These are phyloP conservation scores for Epirrhoe alternata DNA, from an alignment of 2,888 invertebrate genomes.

Conservation along the genomic window DNA sequence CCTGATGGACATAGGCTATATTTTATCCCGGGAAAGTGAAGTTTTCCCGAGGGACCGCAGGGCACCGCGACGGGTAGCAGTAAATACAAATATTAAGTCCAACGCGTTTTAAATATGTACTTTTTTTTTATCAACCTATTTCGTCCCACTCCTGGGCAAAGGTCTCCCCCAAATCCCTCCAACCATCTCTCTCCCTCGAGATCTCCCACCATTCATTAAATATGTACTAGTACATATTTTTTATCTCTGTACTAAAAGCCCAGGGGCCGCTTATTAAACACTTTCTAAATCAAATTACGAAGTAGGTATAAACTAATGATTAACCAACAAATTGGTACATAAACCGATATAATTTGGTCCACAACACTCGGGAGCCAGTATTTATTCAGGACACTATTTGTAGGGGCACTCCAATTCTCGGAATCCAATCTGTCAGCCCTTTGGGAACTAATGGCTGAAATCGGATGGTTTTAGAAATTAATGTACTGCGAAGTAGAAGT, in stretches of 20 bases:
- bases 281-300: neutral
- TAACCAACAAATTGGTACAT: neutral
- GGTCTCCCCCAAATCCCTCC: no score
- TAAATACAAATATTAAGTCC: no score
- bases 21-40: no score
- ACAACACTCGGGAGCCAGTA: slow-evolving; percentile 15
- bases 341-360: neutral
- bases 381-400: slow-evolving; percentile 31
- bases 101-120: no score
- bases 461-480: slow-evolving; percentile 4
- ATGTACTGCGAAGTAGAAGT: neutral
- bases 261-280: neutral
- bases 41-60: no score
- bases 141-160: no score
- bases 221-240: no score
- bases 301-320: neutral
- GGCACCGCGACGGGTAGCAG: no score
- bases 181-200: no score
- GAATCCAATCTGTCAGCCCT: slow-evolving; percentile 27
- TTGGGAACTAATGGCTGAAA: slow-evolving; percentile 20
- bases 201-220: no score
- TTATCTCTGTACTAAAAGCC: neutral
- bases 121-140: no score
- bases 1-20: no score
- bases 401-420: slow-evolving; percentile 21